These are phyloP conservation scores for Caenorhabditis brenneri DNA, from an alignment of 1,140 invertebrate species.

Conservation along the genomic window DNA sequence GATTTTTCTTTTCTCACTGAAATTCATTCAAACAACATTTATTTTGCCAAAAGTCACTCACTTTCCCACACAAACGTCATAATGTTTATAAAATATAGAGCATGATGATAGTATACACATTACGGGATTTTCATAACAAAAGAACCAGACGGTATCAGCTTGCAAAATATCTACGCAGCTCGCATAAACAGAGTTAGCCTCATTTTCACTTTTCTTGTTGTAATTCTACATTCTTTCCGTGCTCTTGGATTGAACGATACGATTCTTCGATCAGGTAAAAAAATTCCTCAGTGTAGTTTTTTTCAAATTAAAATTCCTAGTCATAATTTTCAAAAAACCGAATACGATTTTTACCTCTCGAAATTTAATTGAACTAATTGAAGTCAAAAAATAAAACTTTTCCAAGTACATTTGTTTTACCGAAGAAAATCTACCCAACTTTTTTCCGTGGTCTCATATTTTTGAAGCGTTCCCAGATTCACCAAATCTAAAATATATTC, in stretches of 20 bases:
- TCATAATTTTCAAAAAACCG: too few species aligned
- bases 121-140: not conserved
- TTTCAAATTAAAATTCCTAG: too few species aligned
- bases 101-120: constrained; percentile 2
- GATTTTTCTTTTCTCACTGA: not conserved
- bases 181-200: not conserved
- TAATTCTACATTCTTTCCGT: not conserved
- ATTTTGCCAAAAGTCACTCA: not conserved
- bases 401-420: too few species aligned
- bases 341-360: too few species aligned
- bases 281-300: too few species aligned
- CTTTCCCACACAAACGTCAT: not conserved
- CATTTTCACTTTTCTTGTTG: not conserved
- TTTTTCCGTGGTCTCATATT: too few species aligned
- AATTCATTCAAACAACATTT: not conserved
- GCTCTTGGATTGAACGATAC: not conserved
- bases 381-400: too few species aligned
- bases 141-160: not conserved
- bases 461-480: too few species aligned
- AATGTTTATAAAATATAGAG: not conserved
- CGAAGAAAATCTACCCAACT: too few species aligned
- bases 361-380: too few species aligned
- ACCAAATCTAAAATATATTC: too few species aligned
- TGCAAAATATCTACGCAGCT: not conserved
- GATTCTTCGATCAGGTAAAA: not conserved